Evolutionary conservation across 2,888 invertebrate species (phyloP).

Genomic region (Acleris literana): DNA sequence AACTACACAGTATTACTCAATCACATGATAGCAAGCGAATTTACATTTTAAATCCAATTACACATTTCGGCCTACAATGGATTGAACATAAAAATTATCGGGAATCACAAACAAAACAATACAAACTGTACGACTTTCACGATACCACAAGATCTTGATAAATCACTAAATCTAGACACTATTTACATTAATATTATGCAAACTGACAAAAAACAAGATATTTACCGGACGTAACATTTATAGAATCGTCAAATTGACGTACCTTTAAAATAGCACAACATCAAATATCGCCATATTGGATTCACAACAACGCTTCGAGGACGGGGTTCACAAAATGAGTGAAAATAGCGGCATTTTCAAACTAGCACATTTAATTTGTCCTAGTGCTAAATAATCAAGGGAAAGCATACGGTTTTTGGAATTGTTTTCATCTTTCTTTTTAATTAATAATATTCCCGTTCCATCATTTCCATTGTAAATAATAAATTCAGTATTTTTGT

Average conservation of each 20-base stretch:
- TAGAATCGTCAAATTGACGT: slow-evolving; percentile 83
- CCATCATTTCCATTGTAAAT: background rate
- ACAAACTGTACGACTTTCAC: slow-evolving; percentile 73
- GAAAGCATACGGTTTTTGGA: background rate
- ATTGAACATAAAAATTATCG: slow-evolving; percentile 72
- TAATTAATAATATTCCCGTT: background rate
- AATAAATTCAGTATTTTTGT: background rate
- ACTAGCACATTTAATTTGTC: slow-evolving; percentile 37
- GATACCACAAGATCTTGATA: slow-evolving; percentile 52
- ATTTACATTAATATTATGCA: slow-evolving; percentile 49
- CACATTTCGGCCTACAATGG: slow-evolving; percentile 65
- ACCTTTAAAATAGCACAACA: slow-evolving; percentile 83
- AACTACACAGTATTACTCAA: slow-evolving; percentile 40
- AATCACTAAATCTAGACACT: slow-evolving; percentile 49
- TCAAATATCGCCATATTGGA: slow-evolving; percentile 87
- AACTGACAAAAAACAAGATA: slow-evolving; percentile 62
- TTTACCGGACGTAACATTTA: slow-evolving; percentile 76
- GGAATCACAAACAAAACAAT: slow-evolving; percentile 83
- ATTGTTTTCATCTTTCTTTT: background rate
- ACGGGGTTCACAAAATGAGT: slow-evolving; percentile 77
- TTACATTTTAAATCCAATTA: slow-evolving; percentile 49
- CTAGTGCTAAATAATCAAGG: background rate
- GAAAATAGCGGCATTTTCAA: slow-evolving; percentile 65
- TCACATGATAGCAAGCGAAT: slow-evolving; percentile 44
- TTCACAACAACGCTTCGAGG: slow-evolving; percentile 88